A percentile compares a stretch with the other conserved stretches of the same genome.
Evolutionary conservation across 2,888 invertebrate species (phyloP).

Genomic region (Stictocephala bisonia): DNA sequence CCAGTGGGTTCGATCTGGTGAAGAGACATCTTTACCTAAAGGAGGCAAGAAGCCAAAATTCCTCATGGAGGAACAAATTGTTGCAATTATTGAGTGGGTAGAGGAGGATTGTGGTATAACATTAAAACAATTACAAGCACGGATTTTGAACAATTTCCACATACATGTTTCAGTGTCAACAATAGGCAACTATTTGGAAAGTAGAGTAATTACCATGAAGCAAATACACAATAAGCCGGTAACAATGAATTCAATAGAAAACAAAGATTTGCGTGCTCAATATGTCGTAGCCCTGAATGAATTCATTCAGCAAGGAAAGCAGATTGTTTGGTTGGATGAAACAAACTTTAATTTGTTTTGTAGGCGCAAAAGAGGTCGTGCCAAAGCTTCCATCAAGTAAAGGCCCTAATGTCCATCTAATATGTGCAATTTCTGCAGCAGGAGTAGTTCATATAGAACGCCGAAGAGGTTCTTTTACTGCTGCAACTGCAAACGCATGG

Average conservation of each 20-base stretch:
- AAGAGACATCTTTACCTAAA: neutral
- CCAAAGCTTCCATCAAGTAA: conserved; percentile 2
- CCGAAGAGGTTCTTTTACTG: conserved; percentile 12
- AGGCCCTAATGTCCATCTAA: conserved; percentile 23
- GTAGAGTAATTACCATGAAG: neutral
- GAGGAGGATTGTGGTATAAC: neutral
- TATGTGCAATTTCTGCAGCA: conserved; percentile 23
- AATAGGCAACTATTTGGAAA: conserved; percentile 4
- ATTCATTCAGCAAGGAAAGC: neutral
- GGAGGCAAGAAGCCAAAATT: neutral
- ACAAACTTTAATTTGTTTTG: conserved; percentile 18
- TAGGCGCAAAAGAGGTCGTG: neutral
- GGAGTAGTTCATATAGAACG: neutral
- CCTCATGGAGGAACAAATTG: neutral
- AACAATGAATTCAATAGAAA: neutral
- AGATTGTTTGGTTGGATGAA: conserved; percentile 16
- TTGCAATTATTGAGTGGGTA: neutral
- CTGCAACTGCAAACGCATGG: neutral
- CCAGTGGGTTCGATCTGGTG: neutral
- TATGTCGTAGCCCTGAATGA: neutral
- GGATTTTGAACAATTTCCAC: too few relatives aligned
- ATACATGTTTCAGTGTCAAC: too few relatives aligned
- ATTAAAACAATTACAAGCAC: neutral
- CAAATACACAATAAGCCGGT: neutral
- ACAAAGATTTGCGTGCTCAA: neutral